Evolutionary conservation across 1,140 invertebrate species (phyloP).

Genomic region (Trachymyrmex cornetzi): DNA sequence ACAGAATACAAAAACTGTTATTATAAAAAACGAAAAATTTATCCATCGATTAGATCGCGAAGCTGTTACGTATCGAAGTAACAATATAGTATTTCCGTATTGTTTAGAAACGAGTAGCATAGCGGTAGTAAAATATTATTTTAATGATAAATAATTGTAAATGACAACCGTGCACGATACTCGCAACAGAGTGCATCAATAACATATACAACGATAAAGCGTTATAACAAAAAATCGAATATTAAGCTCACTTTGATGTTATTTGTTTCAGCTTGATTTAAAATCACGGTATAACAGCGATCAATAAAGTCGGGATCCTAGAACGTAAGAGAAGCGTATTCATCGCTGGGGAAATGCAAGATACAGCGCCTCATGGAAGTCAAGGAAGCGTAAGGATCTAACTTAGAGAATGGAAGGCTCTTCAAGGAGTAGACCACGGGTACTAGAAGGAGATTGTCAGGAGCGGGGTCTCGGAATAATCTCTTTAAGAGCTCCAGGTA

Average conservation of each 20-base stretch:
- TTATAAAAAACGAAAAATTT: conserved; percentile 3
- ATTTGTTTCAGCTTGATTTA: conserved; percentile 43
- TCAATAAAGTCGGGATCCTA: conserved; percentile 46
- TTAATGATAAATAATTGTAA: conserved; percentile 27
- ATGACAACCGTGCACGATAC: not conserved
- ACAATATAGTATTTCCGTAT: conserved; percentile 14
- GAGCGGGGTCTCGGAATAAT: conserved; percentile 72
- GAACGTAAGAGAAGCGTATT: conserved; percentile 55
- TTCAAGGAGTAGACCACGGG: conserved; percentile 66
- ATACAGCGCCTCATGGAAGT: conserved; percentile 71
- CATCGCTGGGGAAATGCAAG: conserved; percentile 71
- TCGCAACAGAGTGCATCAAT: not conserved
- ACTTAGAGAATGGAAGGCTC: conserved; percentile 68
- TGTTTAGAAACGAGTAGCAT: conserved; percentile 11
- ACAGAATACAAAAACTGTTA: not conserved
- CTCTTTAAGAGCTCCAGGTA: conserved; percentile 74
- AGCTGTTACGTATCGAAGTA: not conserved
- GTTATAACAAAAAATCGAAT: conserved; percentile 40
- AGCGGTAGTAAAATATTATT: not conserved
- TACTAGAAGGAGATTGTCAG: conserved; percentile 62
- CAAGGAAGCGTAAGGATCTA: conserved; percentile 70
- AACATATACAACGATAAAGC: not conserved
- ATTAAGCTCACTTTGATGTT: conserved; percentile 23
- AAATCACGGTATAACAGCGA: conserved; percentile 32
- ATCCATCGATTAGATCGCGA: conserved; percentile 6